These are phyloP conservation scores for Indicator maculatus DNA, from an alignment of 2,113 vertebrate genomes.

Conservation along the genomic window DNA sequence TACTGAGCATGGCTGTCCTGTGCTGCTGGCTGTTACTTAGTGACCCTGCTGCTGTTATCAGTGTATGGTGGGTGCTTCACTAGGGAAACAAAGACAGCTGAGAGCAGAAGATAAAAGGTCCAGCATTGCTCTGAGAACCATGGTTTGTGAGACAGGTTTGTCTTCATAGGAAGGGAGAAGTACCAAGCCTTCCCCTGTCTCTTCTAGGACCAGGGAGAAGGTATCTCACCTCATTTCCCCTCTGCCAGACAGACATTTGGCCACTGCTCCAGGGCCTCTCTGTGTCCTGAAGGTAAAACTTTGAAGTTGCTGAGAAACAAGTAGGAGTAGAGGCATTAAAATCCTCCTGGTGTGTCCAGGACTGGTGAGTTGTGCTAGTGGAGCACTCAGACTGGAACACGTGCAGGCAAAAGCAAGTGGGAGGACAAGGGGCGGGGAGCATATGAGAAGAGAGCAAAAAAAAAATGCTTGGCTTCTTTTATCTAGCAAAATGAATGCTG, in stretches of 20 bases:
- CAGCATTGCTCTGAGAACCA: background rate
- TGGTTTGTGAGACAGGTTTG: background rate
- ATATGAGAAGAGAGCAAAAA: background rate
- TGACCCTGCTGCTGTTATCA: background rate
- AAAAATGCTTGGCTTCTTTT: constrained; percentile 45
- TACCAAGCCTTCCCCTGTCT: background rate
- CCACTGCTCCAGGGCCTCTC: background rate
- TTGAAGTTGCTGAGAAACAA: background rate
- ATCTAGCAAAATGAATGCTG: constrained; percentile 9
- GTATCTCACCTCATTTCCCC: background rate
- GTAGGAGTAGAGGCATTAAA: background rate
- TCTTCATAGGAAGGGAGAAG: background rate
- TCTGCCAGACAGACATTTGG: background rate
- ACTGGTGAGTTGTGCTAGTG: background rate
- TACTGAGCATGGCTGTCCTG: background rate
- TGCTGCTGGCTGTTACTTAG: background rate
- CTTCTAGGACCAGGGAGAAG: background rate
- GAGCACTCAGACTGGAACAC: background rate
- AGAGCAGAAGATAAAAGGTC: background rate
- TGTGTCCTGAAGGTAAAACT: background rate
- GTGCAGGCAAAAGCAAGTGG: constrained; percentile 9
- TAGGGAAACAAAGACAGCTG: background rate
- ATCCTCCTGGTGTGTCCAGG: background rate
- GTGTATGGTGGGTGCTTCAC: background rate
- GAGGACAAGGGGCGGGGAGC: background rate